Percentiles rank a stretch among this genome's conserved stretches.
Conservation (phyloP, 2,888 invertebrate species). For the Octonoba sinensis region DNA sequence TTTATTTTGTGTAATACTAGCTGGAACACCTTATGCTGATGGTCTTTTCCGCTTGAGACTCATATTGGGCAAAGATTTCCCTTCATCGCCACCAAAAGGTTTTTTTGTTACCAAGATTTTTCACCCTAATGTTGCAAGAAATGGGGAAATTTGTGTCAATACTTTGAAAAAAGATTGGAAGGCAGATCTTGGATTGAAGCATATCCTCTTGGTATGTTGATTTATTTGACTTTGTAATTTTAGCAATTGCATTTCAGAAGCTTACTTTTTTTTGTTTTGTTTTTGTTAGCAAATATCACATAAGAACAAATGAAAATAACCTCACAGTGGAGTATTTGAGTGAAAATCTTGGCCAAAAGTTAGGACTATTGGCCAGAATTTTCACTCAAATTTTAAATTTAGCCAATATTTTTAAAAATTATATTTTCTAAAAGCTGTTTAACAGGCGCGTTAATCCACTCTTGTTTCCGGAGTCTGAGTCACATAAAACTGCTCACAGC, state of each 20-base stretch:
- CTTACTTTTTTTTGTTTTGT: background rate
- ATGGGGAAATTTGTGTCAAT: constrained; percentile 97
- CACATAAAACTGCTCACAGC: too few species aligned
- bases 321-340: too few species aligned
- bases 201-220: constrained; percentile 83
- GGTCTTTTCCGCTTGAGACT: constrained; percentile 92
- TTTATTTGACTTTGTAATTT: background rate
- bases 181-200: constrained; percentile 93
- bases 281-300: background rate
- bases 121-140: constrained; percentile 94
- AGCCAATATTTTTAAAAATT: too few species aligned
- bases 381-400: too few species aligned
- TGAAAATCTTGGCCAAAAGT: too few species aligned
- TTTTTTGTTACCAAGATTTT: constrained; percentile 94
- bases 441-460: too few species aligned
- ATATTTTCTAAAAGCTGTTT: too few species aligned
- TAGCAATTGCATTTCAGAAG: background rate
- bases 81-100: constrained; percentile 91
- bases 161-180: constrained; percentile 97
- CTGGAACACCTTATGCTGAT: constrained; percentile 91
- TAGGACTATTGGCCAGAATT: too few species aligned
- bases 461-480: too few species aligned
- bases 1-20: constrained; percentile 71
- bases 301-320: too few species aligned
- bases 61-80: constrained; percentile 91